A percentile compares a stretch with the other conserved stretches of the same genome.
phyloP scores from a whole-genome alignment of 2,888 invertebrate genomes.

The Endotricha flammealis region DNA sequence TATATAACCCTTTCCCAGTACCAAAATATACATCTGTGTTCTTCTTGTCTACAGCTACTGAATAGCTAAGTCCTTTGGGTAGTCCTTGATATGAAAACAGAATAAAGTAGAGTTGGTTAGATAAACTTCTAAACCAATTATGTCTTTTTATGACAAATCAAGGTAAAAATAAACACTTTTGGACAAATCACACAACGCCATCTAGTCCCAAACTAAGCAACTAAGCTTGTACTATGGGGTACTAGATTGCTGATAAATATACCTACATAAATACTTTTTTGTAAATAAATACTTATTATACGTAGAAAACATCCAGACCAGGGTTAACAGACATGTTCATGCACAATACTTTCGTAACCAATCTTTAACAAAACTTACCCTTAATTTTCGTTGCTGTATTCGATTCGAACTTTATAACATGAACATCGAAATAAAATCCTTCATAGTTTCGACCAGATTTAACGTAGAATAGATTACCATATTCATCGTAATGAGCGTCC shows the following conservation, averaged over 20 bases:
- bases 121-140: no score
- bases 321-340: no score
- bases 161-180: background rate
- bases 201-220: no score
- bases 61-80: slow-evolving; percentile 53
- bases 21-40: slow-evolving; percentile 53
- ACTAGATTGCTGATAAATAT: no score
- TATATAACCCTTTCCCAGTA: slow-evolving; percentile 53
- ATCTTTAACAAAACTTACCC: no score
- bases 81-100: slow-evolving; percentile 38
- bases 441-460: slow-evolving; percentile 37
- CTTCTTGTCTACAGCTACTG: slow-evolving; percentile 54
- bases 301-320: no score
- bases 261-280: no score
- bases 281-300: no score
- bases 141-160: no score
- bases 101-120: no score
- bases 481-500: slow-evolving; percentile 54
- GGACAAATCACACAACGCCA: no score
- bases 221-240: no score
- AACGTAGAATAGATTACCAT: slow-evolving; percentile 58
- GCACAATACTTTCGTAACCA: background rate
- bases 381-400: slow-evolving; percentile 36
- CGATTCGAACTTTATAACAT: slow-evolving; percentile 40
- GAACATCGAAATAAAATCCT: slow-evolving; percentile 48